Conservation (phyloP, 2,888 invertebrate genomes). For the Choristoneura rosaceana region DNA sequence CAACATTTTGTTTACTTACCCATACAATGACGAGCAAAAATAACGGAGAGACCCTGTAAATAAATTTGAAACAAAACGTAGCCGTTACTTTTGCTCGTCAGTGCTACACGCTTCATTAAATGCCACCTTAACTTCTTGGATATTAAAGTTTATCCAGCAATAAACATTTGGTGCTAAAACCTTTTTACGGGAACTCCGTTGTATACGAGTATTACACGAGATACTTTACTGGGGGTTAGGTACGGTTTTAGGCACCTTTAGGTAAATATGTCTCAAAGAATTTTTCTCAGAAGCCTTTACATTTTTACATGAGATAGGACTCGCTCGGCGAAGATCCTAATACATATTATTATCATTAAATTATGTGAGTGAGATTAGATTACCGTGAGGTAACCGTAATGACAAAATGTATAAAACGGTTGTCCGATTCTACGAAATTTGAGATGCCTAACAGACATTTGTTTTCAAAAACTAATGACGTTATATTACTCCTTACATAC, state of each 20-base stretch:
- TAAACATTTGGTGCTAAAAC: conserved; percentile 2
- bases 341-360: conserved; percentile 4
- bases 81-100: neutral
- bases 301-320: neutral
- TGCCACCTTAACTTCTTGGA: conserved; percentile 6
- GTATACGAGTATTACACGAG: neutral
- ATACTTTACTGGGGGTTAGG: neutral
- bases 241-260: neutral
- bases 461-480: neutral
- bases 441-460: neutral
- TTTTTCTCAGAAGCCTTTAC: neutral
- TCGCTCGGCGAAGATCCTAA: neutral
- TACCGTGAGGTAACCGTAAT: too few relatives aligned
- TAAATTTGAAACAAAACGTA: neutral
- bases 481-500: neutral
- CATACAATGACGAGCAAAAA: neutral
- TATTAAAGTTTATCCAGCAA: conserved; percentile 11
- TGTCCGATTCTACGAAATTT: neutral
- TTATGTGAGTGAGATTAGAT: neutral
- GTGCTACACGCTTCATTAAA: neutral
- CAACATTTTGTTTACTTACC: neutral
- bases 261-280: neutral
- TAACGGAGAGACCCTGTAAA: too few relatives aligned
- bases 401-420: neutral
- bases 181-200: conserved; percentile 9